A percentile compares a stretch with the other conserved stretches of the same genome.
phyloP scores from a whole-genome alignment of 2,797 vertebrate species.

The Gila robusta region DNA sequence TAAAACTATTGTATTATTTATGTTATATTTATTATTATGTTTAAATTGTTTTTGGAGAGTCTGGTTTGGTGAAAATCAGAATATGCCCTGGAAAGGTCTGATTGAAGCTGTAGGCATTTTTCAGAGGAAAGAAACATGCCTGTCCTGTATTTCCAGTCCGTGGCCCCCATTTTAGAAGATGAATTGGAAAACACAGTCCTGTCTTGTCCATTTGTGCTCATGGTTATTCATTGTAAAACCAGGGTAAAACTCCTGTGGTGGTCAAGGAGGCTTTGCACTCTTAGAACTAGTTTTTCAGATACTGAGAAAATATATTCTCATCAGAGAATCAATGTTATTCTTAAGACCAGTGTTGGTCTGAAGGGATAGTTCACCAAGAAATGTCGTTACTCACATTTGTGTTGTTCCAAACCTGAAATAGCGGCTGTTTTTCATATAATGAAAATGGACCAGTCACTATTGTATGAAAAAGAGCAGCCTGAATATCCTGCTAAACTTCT shows the following conservation, averaged over 20 bases:
- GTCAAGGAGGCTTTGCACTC: neutral
- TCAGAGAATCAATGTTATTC: neutral
- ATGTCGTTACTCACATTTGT: neutral
- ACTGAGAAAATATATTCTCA: neutral
- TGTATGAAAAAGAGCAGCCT: neutral
- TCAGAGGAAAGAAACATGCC: neutral
- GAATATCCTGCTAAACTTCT: neutral
- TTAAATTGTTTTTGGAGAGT: neutral
- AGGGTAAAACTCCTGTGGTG: neutral
- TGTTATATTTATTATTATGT: neutral
- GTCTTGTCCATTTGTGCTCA: neutral
- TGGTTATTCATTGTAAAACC: neutral
- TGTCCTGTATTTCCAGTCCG: slow-evolving; percentile 25
- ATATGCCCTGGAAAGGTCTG: neutral
- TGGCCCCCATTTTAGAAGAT: neutral
- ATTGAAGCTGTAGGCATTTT: neutral
- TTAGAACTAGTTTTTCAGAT: neutral
- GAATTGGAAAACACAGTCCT: neutral
- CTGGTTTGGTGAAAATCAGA: neutral
- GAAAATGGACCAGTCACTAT: neutral
- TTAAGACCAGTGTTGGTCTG: neutral
- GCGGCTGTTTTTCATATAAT: neutral
- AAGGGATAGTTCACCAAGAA: neutral
- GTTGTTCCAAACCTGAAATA: neutral
- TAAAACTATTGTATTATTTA: neutral